A percentile compares a stretch with the other conserved stretches of the same genome.
These are phyloP conservation scores for Metallyticus violacea DNA, from an alignment of 2,888 invertebrate genomes.

Conservation along the genomic window DNA sequence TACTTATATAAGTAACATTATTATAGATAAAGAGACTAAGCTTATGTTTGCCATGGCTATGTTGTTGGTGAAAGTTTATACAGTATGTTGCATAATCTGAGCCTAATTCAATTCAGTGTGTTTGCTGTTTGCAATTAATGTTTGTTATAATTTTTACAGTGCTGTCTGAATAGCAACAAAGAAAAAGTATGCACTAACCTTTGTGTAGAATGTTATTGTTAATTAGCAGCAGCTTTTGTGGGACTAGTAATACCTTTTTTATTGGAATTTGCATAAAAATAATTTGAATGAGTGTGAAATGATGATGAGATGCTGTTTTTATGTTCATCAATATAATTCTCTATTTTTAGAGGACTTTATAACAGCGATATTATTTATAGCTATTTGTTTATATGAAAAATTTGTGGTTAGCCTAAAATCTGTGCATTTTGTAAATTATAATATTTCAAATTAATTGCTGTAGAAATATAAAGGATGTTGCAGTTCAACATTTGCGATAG, in stretches of 20 bases:
- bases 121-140: slow-evolving; percentile 12
- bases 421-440: background rate
- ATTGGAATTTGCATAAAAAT: background rate
- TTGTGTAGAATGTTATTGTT: background rate
- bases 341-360: slow-evolving; percentile 9
- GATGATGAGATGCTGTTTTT: background rate
- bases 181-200: background rate
- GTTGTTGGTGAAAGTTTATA: background rate
- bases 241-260: background rate
- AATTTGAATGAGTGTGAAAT: background rate
- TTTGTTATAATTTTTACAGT: background rate
- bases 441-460: background rate
- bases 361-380: background rate
- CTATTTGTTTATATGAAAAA: background rate
- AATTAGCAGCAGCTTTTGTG: background rate
- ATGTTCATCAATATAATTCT: background rate
- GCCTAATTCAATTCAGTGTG: background rate
- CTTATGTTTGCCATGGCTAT: background rate
- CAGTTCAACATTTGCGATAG: background rate
- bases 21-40: background rate
- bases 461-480: background rate
- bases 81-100: background rate
- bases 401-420: background rate
- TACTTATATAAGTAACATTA: background rate
- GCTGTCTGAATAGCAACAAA: background rate